Conservation (phyloP, 2,888 invertebrate genomes). For the Lacanobia oleracea region DNA sequence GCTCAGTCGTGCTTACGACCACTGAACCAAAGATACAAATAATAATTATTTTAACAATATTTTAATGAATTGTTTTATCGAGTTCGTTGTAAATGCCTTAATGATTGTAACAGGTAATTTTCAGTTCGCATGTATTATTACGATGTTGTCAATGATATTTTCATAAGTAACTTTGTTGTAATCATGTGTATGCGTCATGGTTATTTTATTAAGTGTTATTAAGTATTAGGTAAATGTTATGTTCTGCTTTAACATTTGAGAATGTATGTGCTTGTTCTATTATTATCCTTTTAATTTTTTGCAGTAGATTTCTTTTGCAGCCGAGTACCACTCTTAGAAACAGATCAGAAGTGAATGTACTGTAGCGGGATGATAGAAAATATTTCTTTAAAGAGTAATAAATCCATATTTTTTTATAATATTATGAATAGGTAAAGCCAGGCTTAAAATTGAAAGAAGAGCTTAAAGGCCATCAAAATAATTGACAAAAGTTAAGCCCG, state of each 20-base stretch:
- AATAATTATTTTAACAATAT: constrained; percentile 25
- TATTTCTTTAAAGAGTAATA: neutral
- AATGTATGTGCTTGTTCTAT: neutral
- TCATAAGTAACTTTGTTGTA: constrained; percentile 5
- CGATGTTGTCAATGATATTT: constrained; percentile 18
- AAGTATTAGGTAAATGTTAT: constrained; percentile 16
- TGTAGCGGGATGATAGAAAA: neutral
- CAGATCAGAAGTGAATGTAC: neutral
- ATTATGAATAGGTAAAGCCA: too few relatives aligned
- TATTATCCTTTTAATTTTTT: neutral
- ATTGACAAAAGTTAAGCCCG: neutral
- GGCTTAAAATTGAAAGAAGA: too few relatives aligned
- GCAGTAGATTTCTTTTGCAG: neutral
- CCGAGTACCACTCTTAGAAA: neutral
- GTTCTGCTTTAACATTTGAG: neutral
- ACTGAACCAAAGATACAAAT: neutral
- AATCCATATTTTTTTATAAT: too few relatives aligned
- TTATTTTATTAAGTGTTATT: constrained; percentile 1
- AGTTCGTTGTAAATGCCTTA: constrained; percentile 28
- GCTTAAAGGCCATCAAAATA: neutral
- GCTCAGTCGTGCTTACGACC: neutral
- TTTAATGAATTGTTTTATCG: constrained; percentile 37
- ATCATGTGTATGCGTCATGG: constrained; percentile 15
- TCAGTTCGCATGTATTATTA: constrained; percentile 5
- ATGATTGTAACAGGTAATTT: constrained; percentile 32